These are phyloP conservation scores for Triops cancriformis DNA, from an alignment of 1,140 invertebrate species.

Conservation along the genomic window DNA sequence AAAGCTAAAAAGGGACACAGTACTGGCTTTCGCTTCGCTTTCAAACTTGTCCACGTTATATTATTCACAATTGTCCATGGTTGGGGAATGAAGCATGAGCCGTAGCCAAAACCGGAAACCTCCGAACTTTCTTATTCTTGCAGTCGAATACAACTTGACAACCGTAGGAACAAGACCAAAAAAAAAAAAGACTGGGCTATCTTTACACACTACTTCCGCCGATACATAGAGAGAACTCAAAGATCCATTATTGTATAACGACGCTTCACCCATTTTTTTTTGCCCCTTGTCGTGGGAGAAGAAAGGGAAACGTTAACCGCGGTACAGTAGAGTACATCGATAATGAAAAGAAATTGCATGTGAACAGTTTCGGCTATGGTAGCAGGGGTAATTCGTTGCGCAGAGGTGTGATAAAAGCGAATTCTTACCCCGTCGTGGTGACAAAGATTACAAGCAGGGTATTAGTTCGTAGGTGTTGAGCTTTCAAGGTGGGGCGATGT, in stretches of 20 bases:
- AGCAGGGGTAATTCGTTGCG: background rate
- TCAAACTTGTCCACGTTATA: background rate
- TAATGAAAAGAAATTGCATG: background rate
- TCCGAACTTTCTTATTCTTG: background rate
- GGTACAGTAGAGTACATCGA: background rate
- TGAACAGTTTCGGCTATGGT: background rate
- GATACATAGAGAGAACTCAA: background rate
- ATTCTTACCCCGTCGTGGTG: background rate
- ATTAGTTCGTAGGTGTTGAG: background rate
- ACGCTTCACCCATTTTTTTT: background rate
- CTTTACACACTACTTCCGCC: background rate
- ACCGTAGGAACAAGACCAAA: background rate
- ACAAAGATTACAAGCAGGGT: background rate
- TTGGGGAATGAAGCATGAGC: background rate
- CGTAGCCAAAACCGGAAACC: background rate
- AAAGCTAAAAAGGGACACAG: background rate
- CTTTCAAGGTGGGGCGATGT: background rate
- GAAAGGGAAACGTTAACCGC: background rate
- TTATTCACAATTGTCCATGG: conserved; percentile 10
- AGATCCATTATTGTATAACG: background rate
- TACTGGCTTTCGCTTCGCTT: background rate
- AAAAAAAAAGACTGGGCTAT: background rate
- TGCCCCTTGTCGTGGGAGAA: background rate
- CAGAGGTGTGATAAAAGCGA: background rate
- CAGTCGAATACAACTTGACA: background rate